Percentiles rank a stretch among this genome's conserved stretches.
Evolutionary conservation across 2,113 vertebrate species (phyloP).

Genomic region (Leptodactylus fuscus): DNA sequence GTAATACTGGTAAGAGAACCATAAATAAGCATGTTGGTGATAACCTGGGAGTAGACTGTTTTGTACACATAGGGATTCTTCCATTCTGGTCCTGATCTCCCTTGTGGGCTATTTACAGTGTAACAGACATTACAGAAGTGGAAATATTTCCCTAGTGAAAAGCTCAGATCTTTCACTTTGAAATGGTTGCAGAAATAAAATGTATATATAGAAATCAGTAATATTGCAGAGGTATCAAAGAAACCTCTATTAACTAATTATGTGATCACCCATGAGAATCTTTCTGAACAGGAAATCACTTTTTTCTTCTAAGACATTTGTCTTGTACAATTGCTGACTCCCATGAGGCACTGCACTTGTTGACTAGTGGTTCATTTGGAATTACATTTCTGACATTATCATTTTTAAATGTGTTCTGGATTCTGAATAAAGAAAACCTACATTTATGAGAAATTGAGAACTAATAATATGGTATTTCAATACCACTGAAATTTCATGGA

Average conservation of each 20-base stretch:
- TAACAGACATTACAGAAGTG: constrained; percentile 37
- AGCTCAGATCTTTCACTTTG: background rate
- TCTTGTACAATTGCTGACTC: constrained; percentile 21
- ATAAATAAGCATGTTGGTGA: background rate
- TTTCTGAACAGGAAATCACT: background rate
- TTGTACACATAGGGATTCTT: background rate
- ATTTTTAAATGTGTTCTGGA: background rate
- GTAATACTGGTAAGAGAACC: background rate
- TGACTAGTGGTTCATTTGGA: background rate
- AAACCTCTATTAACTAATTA: constrained; percentile 25
- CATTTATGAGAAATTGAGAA: background rate
- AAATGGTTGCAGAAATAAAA: constrained; percentile 26
- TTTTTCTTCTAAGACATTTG: constrained; percentile 10
- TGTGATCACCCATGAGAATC: constrained; percentile 23
- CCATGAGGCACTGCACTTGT: background rate
- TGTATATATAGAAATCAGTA: background rate
- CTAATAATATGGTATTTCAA: background rate
- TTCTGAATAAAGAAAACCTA: background rate
- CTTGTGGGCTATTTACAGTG: constrained; percentile 8
- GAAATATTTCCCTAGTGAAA: constrained; percentile 50
- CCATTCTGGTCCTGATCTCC: background rate
- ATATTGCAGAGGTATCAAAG: constrained; percentile 1
- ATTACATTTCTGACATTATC: background rate
- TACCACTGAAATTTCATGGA: background rate
- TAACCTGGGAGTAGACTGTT: background rate